Evolutionary conservation across 2,113 vertebrate species (phyloP), one percentile per base, ranked within the genome.

Genomic region (Mirounga angustirostris): DNA sequence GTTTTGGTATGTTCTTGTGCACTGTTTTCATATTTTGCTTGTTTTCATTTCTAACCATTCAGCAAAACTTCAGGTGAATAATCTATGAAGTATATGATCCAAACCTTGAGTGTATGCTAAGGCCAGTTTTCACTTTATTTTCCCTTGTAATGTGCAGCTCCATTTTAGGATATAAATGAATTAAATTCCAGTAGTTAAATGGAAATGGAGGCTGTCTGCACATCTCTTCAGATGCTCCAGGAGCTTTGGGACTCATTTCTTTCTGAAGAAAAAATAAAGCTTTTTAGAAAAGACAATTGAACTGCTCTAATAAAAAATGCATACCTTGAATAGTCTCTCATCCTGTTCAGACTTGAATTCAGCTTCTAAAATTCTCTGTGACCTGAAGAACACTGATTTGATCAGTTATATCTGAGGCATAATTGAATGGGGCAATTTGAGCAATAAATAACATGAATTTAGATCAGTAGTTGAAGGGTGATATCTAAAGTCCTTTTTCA

Each of bases 401-500:
- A 84, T 91, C 67, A 52, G 56, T 69, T 93, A 74, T 58, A 80
- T 88, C 58, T 91, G 43, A 97, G 93, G 74, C 33, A 83, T 73
- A 93, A 89, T 89, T 98, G 93, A 74, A 52, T 73, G 71, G 10
- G 52, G 3, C 52, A 88, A 81, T 97, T 95, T 71, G 52, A 52
- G 3, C 22, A 95, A 92, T 89, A 96, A 95, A 69, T 94, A 89
- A 82, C 58, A 54, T 50, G 74, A 85, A 93, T 85, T 63, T 67
- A 54, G 26, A 92, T 22, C 50, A 40, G 15, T 14, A 26, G 14
- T 59, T 94, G 54, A 89, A 96, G 88, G 73, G 84, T 71, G 71
- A 71, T 86, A 22, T 52, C n/a, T 63, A 90, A 88, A 94, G 22
- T 76, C 26, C 14, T 76, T 94, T 94, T 58, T n/a, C 13, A 71